Evolutionary conservation across 2,113 vertebrate species (phyloP).

Genomic region (Haemorhous mexicanus): DNA sequence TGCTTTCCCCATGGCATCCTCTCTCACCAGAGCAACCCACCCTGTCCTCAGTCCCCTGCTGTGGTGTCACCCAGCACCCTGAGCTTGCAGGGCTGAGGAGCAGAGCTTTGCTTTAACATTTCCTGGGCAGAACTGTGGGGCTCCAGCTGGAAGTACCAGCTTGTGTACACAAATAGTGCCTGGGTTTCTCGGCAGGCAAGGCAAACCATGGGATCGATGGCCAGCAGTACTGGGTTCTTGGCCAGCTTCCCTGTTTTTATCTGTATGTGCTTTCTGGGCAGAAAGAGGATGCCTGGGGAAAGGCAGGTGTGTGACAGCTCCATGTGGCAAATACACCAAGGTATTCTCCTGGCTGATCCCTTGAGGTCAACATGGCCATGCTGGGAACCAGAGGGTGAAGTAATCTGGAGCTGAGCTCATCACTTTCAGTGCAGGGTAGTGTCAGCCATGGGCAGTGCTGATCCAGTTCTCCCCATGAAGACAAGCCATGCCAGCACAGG

Average conservation of each 20-base stretch:
- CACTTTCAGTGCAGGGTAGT: not conserved
- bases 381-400: not conserved
- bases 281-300: not conserved
- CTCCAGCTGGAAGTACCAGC: not conserved
- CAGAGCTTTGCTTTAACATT: not conserved
- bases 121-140: not conserved
- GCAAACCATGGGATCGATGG: not conserved
- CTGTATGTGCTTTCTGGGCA: not conserved
- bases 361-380: rapidly evolving
- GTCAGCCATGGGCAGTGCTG: not conserved
- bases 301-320: not conserved
- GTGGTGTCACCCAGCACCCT: not conserved
- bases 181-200: slow-evolving; percentile 26
- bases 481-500: rapidly evolving
- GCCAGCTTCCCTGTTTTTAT: not conserved
- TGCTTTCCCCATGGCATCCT: not conserved
- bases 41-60: not conserved
- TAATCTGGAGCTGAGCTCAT: not conserved
- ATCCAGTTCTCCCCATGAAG: not conserved
- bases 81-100: not conserved
- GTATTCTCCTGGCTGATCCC: not conserved
- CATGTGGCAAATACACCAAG: not conserved
- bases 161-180: not conserved
- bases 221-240: not conserved
- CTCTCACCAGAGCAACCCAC: not conserved